Evolutionary conservation across 2,888 invertebrate genomes (phyloP).

Genomic region (Thecophora atra): DNA sequence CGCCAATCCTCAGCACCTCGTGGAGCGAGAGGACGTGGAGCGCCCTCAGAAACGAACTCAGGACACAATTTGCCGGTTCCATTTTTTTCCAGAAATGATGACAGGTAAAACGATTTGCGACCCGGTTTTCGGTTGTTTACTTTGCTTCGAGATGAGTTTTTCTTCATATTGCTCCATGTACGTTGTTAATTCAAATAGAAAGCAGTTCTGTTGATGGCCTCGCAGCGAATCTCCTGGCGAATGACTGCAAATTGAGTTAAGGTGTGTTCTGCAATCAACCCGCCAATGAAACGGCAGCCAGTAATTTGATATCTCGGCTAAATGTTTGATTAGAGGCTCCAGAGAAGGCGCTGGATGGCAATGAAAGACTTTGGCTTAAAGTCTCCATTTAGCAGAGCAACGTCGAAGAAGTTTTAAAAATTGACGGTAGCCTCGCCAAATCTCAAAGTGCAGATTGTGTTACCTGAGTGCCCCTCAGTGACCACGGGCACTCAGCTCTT

Average conservation of each 20-base stretch:
- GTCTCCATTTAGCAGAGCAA: too few relatives aligned
- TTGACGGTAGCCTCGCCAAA: too few relatives aligned
- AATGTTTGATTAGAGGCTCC: too few relatives aligned
- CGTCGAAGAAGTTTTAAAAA: too few relatives aligned
- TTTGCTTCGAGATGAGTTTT: slow-evolving; percentile 22
- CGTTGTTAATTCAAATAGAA: slow-evolving; percentile 18
- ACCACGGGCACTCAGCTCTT: too few relatives aligned
- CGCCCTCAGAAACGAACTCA: not conserved
- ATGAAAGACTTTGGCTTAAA: too few relatives aligned
- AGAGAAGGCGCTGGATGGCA: too few relatives aligned
- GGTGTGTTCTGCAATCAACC: not conserved
- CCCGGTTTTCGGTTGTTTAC: not conserved
- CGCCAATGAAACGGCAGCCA: not conserved
- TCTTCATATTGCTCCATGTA: not conserved
- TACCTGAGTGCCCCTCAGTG: too few relatives aligned
- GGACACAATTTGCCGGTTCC: not conserved
- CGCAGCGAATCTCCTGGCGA: not conserved
- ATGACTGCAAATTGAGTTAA: slow-evolving; percentile 17
- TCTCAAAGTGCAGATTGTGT: too few relatives aligned
- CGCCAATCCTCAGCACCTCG: not conserved
- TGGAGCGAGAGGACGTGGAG: not conserved
- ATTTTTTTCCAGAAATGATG: slow-evolving; percentile 10
- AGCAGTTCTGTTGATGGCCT: not conserved
- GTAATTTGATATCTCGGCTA: not conserved
- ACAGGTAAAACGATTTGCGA: slow-evolving; percentile 15